Evolutionary conservation across 2,797 vertebrate genomes (phyloP), one percentile per base, ranked within the genome.

Genomic region (Huso huso): DNA sequence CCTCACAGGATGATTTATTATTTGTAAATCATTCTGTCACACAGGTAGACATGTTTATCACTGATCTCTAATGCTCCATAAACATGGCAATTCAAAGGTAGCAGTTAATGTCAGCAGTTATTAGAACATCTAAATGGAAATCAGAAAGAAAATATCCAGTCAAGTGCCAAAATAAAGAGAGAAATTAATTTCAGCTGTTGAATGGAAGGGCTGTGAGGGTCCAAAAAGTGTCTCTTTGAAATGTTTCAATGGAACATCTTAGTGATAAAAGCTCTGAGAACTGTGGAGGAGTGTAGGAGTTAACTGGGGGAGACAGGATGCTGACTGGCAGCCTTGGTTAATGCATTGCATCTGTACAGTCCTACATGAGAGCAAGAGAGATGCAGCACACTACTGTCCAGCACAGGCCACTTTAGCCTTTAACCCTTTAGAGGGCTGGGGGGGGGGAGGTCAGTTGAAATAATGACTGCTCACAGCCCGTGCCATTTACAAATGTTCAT

Each of bases 121-220:
- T 66, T n/a, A 69, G 68, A 70, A 69, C 61, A 69, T 64, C 70
- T 67, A 15, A 69, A n/a, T 58, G 71, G 69, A 69, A 71, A 69
- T 63, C 64, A 75, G 64, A 49, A 61, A 62, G 70, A 51, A 49
- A 61, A 64, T 59, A 49, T 57, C 57, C 57, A n/a, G 10, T 57
- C 37, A 61, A 15, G 52, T 61, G 49, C 57, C 57, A n/a, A 9
- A n/a, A 49, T 58, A 62, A 37, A 63, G 8, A 83, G 78, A 79
- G 78, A 82, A 82, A 86, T 84, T 77, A 80, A 81, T 80, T 84
- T 85, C 85, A 86, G 83, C 87, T 90, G 87, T 79, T 78, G 80
- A 80, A 84, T 77, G 81, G 79, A 85, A 83, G 78, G 75, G 68
- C 78, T 84, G 84, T 86, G 82, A 82, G 72, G 77, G 83, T 74